Base-by-base conservation (phyloP, 2,888 invertebrate species). In the Hyposoter didymator region DNA sequence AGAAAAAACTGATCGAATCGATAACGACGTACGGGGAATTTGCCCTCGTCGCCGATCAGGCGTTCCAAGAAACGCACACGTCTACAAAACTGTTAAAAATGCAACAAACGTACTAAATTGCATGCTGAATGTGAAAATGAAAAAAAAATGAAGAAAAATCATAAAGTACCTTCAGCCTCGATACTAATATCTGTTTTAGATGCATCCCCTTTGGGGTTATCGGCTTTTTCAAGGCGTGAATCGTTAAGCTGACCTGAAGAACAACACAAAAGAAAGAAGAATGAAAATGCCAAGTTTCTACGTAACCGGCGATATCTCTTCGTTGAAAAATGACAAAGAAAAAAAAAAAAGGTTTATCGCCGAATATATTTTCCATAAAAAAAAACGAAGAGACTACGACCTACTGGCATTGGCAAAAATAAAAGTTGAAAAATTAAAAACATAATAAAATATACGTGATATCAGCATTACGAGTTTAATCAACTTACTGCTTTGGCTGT, bases 211-310 rank as follows among this genome's bases (percentile, higher is more conserved):
- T 92, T 92, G 78, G 90, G 90, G 90, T 89, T 88, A 87, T 92
- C 91, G 86, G 90, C 89, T 92, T 92, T 92, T 88, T 92, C 92
- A 90, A 91, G 89, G 84, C 89, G 92, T 87, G 89, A 91, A 90
- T 93, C 92, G 88, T 91, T 92, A 89, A 93, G 91, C 89, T 92
- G 93, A 92, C 93, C 93, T 93, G 90, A 89, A 89, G 85, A 89
- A 90, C 86, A 91, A 91, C 84, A 89, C 86, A 90, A 88, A 89
- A 79, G 19, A 78, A 70, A 45, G 75, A 19, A 82, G 35, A 76
- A 80, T 73, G 74, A 76, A 55, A 79, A 64, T 70, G 69, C 62
- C 82, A 87, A 89, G 86, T 86, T 76, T 43, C 67, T 78, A 74
- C 45, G 66, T 35, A 78, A 74, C 19, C 28, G 17, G 17, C 55